Evolutionary conservation across 2,888 invertebrate genomes (phyloP).

Genomic region (Leptinotarsa rubiginosa): DNA sequence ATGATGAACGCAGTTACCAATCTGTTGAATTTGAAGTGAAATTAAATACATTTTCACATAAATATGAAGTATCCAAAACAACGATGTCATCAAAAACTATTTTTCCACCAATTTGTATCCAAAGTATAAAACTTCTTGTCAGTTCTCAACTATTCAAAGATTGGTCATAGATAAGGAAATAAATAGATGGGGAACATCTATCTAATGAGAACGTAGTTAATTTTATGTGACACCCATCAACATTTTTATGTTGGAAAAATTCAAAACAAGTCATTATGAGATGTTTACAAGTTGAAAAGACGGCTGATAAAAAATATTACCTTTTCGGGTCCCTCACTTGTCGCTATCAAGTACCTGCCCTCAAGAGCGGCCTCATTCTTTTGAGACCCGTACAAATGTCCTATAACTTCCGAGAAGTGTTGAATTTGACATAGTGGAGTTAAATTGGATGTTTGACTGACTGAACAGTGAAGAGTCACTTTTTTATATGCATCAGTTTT

Average conservation of each 20-base stretch:
- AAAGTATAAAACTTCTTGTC: too few species aligned
- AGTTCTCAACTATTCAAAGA: background rate
- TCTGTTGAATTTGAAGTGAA: too few species aligned
- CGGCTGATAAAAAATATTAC: constrained; percentile 43
- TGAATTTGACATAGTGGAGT: constrained; percentile 36
- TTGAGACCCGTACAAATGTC: constrained; percentile 38
- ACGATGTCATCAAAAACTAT: too few species aligned
- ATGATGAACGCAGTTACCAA: too few species aligned
- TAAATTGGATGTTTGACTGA: constrained; percentile 28
- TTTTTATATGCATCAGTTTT: constrained; percentile 2
- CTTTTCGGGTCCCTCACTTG: constrained; percentile 37
- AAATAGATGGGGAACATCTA: background rate
- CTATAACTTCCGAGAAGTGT: constrained; percentile 38
- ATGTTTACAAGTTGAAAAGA: constrained; percentile 52
- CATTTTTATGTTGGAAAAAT: constrained; percentile 43
- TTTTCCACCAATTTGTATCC: too few species aligned
- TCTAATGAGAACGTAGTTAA: constrained; percentile 28
- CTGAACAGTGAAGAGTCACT: constrained; percentile 7
- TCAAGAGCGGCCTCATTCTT: constrained; percentile 28
- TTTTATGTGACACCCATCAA: constrained; percentile 32
- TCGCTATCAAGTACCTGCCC: constrained; percentile 42
- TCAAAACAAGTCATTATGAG: constrained; percentile 52
- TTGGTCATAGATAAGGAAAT: background rate
- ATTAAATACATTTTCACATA: too few species aligned
- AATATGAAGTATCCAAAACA: too few species aligned